Evolutionary conservation across 2,888 invertebrate species (phyloP), one percentile per base, ranked within the genome.

Genomic region (Phoronis australis): DNA sequence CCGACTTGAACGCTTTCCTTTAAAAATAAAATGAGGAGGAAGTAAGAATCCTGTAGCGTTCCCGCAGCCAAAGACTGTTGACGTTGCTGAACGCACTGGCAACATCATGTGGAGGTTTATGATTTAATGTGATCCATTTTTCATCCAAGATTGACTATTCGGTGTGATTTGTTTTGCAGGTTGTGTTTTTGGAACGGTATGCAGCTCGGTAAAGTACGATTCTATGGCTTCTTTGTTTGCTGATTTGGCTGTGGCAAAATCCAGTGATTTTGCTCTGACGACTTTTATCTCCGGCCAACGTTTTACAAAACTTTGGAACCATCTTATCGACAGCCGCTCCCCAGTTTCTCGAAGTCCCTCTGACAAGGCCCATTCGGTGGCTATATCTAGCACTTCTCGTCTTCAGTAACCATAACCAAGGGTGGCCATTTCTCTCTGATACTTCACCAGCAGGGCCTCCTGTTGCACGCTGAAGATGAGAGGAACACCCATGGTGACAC

Each of bases 11-110:
- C 31, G 50, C 35, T 50, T 48, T 9, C 57, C 60, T 9, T 57
- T 55, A 42, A 57, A 60, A 22, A 60, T 51, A 4, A 59, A 37
- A 24, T 53, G 57, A 1, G 59, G 60, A 3, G 60, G 60, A n/a
- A 60, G 46, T 5, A 52, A 48, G 15, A 49, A 50, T 12, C 60
- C 60, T 4, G 54, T 45, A 2, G 57, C 60, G 46, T 60, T 60
- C n/a, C 58, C 58, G 48, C 57, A 55, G 12, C 60, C 57, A 31
- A 60, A 53, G 42, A 60, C n/a, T 23, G 23, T 25, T 20, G 42
- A n/a, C n/a, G n/a, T n/a, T n/a, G 25, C 12, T 24, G 12, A 9
- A 20, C 18, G 42, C 23, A 15, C 15, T 42, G 21, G 56, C 54
- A 1, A 50, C 24, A 12, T 48, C 39, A 24, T 21, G 18, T 15